Base-by-base conservation (phyloP, 23 tunicate genomes). In the Halocynthia roretzi region DNA sequence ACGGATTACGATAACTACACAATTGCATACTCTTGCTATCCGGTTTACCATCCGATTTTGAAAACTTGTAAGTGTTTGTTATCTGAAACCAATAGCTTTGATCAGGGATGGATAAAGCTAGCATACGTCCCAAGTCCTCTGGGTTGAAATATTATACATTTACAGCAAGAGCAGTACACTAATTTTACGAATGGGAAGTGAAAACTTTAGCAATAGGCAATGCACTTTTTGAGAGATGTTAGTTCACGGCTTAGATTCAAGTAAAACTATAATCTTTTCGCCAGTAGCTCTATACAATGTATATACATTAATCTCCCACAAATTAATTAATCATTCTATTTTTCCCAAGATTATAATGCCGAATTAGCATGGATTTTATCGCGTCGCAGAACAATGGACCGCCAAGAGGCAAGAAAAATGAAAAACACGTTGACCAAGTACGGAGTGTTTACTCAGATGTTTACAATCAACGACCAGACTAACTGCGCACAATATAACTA, bases 1-100 rank as follows among this genome's bases (percentile, higher is more conserved):
- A 80, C 83, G 9, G 83, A 80, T 70, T 80, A 80, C 76, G 60
- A 53, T 15, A 66, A 15, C 70, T 80, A 49, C 72, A 60, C 73
- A 15, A 53, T 80, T 62, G 52, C 62, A 7, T 80, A 80, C 56
- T 70, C 83, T 9, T 80, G 83, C 74, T 74, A 20, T 74, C 78
- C 63, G 14, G 19, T 15, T 14, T 74, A 52, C 31, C 60, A 74
- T 74, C 40, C 1, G 56, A 53, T 22, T 15, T 52, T 21, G 63
- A 12, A 54, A 5, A 54, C 60, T 15, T 54, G 78, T 74, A 54
- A 74, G 78, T 73, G 21, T 66, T 9, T 44, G 10, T 23, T 66
- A 66, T 8, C n/a, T n/a, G n/a, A n/a, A n/a, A n/a, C n/a, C n/a
- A n/a, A n/a, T n/a, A n/a, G n/a, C n/a, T n/a, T n/a, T n/a, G n/a